These are phyloP conservation scores for Dorcus hopei DNA, from an alignment of 2,888 invertebrate genomes.

Conservation along the genomic window DNA sequence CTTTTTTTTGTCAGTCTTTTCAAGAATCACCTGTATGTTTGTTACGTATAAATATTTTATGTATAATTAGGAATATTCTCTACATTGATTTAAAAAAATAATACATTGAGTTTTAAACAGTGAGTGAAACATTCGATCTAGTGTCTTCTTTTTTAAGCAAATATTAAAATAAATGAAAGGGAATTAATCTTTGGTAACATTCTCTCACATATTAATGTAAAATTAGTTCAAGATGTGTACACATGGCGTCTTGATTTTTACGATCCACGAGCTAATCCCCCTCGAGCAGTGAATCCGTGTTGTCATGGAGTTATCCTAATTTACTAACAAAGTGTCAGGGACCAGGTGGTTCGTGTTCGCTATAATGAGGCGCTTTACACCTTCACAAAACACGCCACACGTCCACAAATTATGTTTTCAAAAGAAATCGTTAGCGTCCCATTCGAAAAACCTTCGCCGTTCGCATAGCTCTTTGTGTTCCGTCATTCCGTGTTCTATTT, in stretches of 20 bases:
- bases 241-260: conserved; percentile 14
- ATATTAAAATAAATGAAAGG: no score
- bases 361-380: conserved; percentile 39
- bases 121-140: no score
- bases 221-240: conserved; percentile 10
- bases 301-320: conserved; percentile 36
- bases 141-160: no score
- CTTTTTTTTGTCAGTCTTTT: no score
- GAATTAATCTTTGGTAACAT: no score
- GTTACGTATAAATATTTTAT: no score
- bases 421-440: conserved; percentile 9
- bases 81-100: no score
- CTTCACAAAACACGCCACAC: conserved; percentile 24
- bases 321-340: conserved; percentile 31
- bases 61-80: no score
- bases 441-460: conserved; percentile 1
- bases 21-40: no score
- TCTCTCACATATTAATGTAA: no score
- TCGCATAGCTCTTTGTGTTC: not conserved
- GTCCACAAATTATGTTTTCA: conserved; percentile 20
- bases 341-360: conserved; percentile 42
- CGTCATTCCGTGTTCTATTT: no score
- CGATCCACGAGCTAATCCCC: conserved; percentile 3
- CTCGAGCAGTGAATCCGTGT: conserved; percentile 19
- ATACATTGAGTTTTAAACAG: no score